phyloP scores from a whole-genome alignment of 2,797 vertebrate species.

The Hippoglossus hippoglossus region DNA sequence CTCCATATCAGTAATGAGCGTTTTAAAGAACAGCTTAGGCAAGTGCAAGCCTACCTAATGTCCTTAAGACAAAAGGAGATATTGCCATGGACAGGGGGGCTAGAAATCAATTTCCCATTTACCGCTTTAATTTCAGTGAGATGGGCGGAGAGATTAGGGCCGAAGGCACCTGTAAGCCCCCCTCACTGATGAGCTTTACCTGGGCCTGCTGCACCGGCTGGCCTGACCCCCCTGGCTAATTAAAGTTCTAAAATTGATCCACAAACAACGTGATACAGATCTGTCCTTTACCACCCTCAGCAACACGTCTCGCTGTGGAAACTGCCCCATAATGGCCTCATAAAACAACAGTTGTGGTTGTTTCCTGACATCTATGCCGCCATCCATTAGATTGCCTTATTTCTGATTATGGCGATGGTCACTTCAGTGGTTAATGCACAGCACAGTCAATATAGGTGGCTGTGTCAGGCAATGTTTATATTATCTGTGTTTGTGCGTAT shows the following conservation, averaged over 20 bases:
- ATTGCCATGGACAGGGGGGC: slow-evolving; percentile 85
- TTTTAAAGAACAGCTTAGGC: slow-evolving; percentile 88
- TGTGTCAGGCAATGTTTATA: not conserved
- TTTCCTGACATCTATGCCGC: slow-evolving; percentile 51
- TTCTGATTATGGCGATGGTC: slow-evolving; percentile 52
- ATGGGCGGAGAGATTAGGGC: slow-evolving; percentile 87
- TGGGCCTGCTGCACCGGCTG: slow-evolving; percentile 69
- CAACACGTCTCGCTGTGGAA: slow-evolving; percentile 73
- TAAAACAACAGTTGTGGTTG: slow-evolving; percentile 78
- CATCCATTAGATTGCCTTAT: slow-evolving; percentile 56
- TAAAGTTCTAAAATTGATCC: slow-evolving; percentile 89
- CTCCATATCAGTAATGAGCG: slow-evolving; percentile 85
- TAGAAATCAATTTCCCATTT: slow-evolving; percentile 92
- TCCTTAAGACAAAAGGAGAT: slow-evolving; percentile 91
- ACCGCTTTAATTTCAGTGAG: slow-evolving; percentile 88
- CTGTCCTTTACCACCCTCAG: slow-evolving; percentile 86
- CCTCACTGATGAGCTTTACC: slow-evolving; percentile 83
- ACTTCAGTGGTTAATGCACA: slow-evolving; percentile 34
- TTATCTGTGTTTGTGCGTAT: not conserved
- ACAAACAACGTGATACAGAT: slow-evolving; percentile 86
- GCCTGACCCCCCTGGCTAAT: slow-evolving; percentile 85
- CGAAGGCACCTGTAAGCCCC: slow-evolving; percentile 85
- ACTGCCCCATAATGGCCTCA: slow-evolving; percentile 80
- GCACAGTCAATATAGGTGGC: not conserved
- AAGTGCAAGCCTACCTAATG: slow-evolving; percentile 86